Base-by-base conservation (phyloP, 2,113 vertebrate genomes). In the Anguilla japonica region DNA sequence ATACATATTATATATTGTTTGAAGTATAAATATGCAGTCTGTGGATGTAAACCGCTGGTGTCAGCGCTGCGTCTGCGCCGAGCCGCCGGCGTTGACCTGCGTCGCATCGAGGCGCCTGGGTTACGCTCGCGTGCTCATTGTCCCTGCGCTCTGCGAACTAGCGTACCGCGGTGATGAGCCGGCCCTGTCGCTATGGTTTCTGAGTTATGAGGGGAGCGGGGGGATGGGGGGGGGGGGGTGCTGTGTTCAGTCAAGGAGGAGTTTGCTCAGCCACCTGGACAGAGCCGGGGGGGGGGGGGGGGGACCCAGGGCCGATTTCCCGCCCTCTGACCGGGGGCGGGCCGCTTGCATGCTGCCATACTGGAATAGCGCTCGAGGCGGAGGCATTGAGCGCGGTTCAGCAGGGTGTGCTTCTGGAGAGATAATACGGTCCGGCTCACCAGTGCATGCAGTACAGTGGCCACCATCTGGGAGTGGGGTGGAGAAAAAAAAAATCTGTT, bases 401-500 rank as follows among this genome's bases (percentile, higher is more conserved):
- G 71, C 82, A 41, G 78, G 83, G 53, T 43, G 39, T 83, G 75
- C 86, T 87, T 86, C 82, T 81, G 81, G 87, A 83, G 87, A 79
- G 86, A 46, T 78, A 79, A 86, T 79, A 9, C 53, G 13, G 79
- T 87, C 84, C 83, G 60, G 34, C 83, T 71, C 67, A 71, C 82
- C 83, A 71, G 53, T 56, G n/a, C 9, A 40, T 63, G 11, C 81
- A 26, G 18, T 41, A 34, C 71, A 75, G 34, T 57, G 67, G 22
- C 9, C 39, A 75, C 20, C 56, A 60, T 50, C 60, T 82, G 20
- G 75, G 43, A 46, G 41, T 41, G 20, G 18, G 43, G 43, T 50
- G 18, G 34, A 0, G 11, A 9, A 34, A 87, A 63, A 50, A 43
- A n/a, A 82, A 1, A 34, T 34, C 34, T 15, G 41, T 46, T 13